phyloP scores from a whole-genome alignment of 2,888 invertebrate genomes.

The Pelosia muscerda region DNA sequence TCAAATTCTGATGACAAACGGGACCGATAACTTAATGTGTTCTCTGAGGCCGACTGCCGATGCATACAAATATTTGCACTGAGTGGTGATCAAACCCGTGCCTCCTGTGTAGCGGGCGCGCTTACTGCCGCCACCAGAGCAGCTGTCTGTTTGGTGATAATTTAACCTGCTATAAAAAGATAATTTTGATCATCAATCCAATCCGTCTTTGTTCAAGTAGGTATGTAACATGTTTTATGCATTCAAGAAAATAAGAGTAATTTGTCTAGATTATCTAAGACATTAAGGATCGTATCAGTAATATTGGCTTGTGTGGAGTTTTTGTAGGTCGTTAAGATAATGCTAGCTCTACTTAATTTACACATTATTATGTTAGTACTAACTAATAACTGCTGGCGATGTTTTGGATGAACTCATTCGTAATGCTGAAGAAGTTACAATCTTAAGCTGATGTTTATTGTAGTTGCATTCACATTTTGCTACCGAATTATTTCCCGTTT shows the following conservation, averaged over 20 bases:
- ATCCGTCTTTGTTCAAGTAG: neutral
- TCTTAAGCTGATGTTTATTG: neutral
- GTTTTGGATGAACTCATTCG: neutral
- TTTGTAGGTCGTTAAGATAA: conserved; percentile 13
- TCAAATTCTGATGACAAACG: no score
- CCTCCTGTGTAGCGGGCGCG: no score
- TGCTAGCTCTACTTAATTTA: no score
- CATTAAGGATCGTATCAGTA: conserved; percentile 14
- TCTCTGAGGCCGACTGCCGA: no score
- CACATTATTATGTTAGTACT: no score
- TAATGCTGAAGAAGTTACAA: neutral
- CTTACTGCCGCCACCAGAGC: no score
- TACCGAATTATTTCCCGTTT: neutral
- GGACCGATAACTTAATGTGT: no score
- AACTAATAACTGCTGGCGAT: conserved; percentile 1
- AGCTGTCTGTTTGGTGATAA: no score
- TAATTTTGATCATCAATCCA: neutral
- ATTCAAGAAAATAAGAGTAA: neutral
- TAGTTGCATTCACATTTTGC: neutral
- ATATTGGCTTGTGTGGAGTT: neutral
- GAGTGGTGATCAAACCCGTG: no score
- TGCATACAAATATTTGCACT: no score
- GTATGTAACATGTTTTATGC: neutral
- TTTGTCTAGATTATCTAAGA: conserved; percentile 17
- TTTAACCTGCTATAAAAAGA: neutral